Conservation (phyloP, 2,888 invertebrate species). For the Graphium colonna region DNA sequence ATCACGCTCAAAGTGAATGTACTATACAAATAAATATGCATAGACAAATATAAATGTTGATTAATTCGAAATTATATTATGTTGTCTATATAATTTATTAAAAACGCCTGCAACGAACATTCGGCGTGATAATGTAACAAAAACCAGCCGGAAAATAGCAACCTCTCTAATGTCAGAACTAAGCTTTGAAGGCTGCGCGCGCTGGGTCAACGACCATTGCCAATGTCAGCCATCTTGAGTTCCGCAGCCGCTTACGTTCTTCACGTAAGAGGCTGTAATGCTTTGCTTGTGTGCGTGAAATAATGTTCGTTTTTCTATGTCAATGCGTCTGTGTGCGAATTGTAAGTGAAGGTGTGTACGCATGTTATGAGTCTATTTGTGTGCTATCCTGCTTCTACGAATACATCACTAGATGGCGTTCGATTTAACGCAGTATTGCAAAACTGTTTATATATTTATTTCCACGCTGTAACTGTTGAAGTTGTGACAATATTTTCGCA, state of each 20-base stretch:
- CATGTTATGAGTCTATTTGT: constrained; percentile 36
- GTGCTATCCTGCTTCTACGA: constrained; percentile 35
- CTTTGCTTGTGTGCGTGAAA: constrained; percentile 61
- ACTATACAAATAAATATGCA: constrained; percentile 1
- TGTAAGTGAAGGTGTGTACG: constrained; percentile 54
- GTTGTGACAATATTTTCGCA: not conserved
- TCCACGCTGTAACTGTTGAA: constrained; percentile 6
- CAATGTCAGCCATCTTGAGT: constrained; percentile 80
- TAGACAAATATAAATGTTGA: constrained; percentile 4
- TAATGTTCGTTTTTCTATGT: constrained; percentile 76
- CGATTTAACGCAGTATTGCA: constrained; percentile 15
- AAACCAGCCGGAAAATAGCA: constrained; percentile 69
- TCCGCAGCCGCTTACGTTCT: constrained; percentile 78
- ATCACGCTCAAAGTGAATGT: not conserved
- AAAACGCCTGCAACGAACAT: constrained; percentile 37
- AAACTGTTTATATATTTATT: constrained; percentile 9
- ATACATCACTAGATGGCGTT: constrained; percentile 41
- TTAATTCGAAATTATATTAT: constrained; percentile 32
- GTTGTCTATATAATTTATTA: constrained; percentile 1
- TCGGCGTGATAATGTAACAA: constrained; percentile 36
- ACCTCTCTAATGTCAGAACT: constrained; percentile 75
- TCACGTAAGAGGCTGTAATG: constrained; percentile 79
- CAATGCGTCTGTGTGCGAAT: constrained; percentile 49
- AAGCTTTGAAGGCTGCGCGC: constrained; percentile 77
- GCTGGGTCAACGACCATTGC: constrained; percentile 75